Evolutionary conservation across 2,888 invertebrate genomes (phyloP).

Genomic region (Chymomyza amoena): DNA sequence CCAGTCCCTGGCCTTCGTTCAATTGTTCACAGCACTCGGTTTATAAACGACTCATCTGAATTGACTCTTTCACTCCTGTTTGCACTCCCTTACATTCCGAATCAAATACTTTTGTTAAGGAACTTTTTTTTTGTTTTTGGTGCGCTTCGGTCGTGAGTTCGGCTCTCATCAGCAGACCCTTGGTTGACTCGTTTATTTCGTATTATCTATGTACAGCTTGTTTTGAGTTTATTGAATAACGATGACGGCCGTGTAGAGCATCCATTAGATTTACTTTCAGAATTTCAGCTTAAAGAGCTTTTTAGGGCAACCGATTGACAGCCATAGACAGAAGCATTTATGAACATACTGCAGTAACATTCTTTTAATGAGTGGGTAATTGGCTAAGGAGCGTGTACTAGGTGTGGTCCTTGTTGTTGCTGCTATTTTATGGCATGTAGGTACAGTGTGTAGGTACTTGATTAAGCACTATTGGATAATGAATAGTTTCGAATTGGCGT

Average conservation of each 20-base stretch:
- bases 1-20: not conserved
- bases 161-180: slow-evolving; percentile 3
- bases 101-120: not conserved
- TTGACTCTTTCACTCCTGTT: not conserved
- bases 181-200: slow-evolving; percentile 67
- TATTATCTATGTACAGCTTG: slow-evolving; percentile 75
- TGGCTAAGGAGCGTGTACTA: not conserved
- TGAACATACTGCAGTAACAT: not conserved
- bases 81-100: not conserved
- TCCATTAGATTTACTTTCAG: slow-evolving; percentile 43
- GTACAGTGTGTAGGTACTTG: no score
- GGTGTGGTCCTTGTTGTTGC: not conserved
- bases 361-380: not conserved
- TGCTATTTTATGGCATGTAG: not conserved
- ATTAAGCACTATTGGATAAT: no score
- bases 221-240: slow-evolving; percentile 71
- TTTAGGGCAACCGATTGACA: not conserved
- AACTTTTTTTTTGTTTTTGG: slow-evolving; percentile 12
- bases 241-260: slow-evolving; percentile 61
- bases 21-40: no score
- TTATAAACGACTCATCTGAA: no score
- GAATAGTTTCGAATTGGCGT: no score
- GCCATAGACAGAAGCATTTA: not conserved
- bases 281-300: not conserved
- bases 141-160: not conserved